A percentile compares a stretch with the other conserved stretches of the same genome.
Conservation (phyloP, 2,888 invertebrate species). For the Drosophila fungiperda region DNA sequence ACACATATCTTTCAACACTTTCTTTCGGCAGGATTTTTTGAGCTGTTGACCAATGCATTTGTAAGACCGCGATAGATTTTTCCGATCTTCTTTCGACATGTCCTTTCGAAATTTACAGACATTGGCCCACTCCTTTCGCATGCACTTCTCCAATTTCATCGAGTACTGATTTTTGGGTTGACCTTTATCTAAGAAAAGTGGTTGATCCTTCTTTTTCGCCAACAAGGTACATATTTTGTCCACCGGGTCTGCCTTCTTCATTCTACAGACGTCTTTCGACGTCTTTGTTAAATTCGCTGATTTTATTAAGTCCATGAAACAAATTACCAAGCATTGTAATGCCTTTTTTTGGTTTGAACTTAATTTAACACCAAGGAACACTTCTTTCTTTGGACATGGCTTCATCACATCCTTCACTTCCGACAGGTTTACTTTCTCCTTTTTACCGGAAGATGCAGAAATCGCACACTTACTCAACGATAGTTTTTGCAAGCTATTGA, state of each 20-base stretch:
- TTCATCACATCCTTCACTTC: too few species aligned
- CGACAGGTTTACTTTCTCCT: too few species aligned
- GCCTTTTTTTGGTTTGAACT: too few species aligned
- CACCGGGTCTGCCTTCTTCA: not conserved
- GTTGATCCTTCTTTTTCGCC: not conserved
- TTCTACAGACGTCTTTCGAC: too few species aligned
- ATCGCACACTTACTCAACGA: not conserved
- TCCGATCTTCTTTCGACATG: conserved; percentile 9
- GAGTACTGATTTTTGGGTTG: conserved; percentile 11
- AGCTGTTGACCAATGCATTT: conserved; percentile 25
- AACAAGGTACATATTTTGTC: not conserved
- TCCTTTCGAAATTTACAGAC: conserved; percentile 8
- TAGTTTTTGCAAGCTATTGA: not conserved
- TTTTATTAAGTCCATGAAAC: too few species aligned
- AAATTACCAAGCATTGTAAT: too few species aligned
- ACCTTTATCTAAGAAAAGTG: not conserved
- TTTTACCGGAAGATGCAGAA: too few species aligned
- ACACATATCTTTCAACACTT: conserved; percentile 27
- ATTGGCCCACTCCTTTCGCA: conserved; percentile 31
- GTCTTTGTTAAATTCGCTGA: too few species aligned
- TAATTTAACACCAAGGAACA: too few species aligned
- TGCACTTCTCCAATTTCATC: conserved; percentile 31
- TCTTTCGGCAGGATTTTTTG: conserved; percentile 10
- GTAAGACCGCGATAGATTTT: not conserved
- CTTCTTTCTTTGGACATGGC: too few species aligned